Evolutionary conservation across 2,888 invertebrate genomes (phyloP).

Genomic region (Trisateles emortualis): DNA sequence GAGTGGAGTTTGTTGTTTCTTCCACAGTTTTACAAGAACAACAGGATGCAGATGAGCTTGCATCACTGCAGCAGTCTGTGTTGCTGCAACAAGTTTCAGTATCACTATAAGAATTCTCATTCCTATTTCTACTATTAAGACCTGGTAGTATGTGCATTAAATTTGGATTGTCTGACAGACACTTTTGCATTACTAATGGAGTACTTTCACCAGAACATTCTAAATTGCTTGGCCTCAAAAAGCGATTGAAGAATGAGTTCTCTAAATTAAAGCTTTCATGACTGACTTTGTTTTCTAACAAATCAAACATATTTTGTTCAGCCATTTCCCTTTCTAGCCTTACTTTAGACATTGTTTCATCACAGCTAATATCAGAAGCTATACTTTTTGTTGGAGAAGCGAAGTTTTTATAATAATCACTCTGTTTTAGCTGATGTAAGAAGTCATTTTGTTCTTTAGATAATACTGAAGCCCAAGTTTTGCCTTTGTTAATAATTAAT

Average conservation of each 20-base stretch:
- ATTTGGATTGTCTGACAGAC: slow-evolving; percentile 69
- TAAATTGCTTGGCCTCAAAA: slow-evolving; percentile 73
- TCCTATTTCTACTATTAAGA: slow-evolving; percentile 50
- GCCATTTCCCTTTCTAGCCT: slow-evolving; percentile 81
- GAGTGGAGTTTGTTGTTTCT: slow-evolving; percentile 33
- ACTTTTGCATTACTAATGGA: slow-evolving; percentile 75
- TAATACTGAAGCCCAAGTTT: slow-evolving; percentile 80
- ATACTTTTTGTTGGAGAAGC: slow-evolving; percentile 75
- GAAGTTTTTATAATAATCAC: slow-evolving; percentile 80
- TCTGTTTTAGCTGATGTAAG: slow-evolving; percentile 76
- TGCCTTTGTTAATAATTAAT: slow-evolving; percentile 69
- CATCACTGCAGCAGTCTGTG: slow-evolving; percentile 70
- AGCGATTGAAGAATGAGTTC: slow-evolving; percentile 88
- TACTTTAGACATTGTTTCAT: slow-evolving; percentile 63
- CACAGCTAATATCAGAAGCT: slow-evolving; percentile 70
- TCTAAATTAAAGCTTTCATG: slow-evolving; percentile 91
- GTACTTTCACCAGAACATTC: slow-evolving; percentile 79
- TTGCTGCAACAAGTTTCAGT: slow-evolving; percentile 67
- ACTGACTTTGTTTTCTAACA: slow-evolving; percentile 91
- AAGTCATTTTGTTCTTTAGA: slow-evolving; percentile 81
- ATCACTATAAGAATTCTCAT: slow-evolving; percentile 62
- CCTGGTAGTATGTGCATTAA: slow-evolving; percentile 71
- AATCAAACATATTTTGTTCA: slow-evolving; percentile 92
- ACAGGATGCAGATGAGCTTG: slow-evolving; percentile 70
- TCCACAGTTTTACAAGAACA: slow-evolving; percentile 77